Evolutionary conservation across 2,888 invertebrate species (phyloP).

Genomic region (Pherbina coryleti): DNA sequence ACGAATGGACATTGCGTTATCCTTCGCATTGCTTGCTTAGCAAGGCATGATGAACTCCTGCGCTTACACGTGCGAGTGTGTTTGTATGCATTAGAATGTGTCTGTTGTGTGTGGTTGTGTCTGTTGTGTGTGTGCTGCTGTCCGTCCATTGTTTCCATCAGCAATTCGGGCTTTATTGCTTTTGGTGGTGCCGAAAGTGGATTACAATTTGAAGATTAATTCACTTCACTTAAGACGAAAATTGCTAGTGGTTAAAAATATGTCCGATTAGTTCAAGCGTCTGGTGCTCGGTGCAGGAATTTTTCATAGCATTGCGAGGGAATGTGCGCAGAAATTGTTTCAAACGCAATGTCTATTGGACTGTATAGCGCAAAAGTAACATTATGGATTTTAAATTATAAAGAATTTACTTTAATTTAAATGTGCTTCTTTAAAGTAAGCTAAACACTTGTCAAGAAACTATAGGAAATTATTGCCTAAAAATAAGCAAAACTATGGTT

Average conservation of each 20-base stretch:
- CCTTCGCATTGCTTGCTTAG: background rate
- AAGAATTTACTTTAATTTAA: no score
- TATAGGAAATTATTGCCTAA: no score
- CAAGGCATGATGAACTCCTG: background rate
- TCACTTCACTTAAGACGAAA: constrained; percentile 35
- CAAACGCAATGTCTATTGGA: no score
- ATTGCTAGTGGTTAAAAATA: constrained; percentile 30
- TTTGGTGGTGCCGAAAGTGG: constrained; percentile 39
- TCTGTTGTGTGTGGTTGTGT: background rate
- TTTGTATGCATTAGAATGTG: background rate
- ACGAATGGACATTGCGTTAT: constrained; percentile 10
- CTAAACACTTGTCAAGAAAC: no score
- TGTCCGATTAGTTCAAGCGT: constrained; percentile 15
- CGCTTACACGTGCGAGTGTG: background rate
- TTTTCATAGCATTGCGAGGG: no score
- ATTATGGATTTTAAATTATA: no score
- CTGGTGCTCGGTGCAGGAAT: background rate
- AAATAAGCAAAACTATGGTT: no score
- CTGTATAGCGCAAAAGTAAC: no score
- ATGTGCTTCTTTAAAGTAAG: no score
- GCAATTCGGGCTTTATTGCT: background rate
- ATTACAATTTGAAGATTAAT: constrained; percentile 43
- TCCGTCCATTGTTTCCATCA: background rate
- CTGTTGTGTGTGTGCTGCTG: background rate
- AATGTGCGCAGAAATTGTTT: no score